Evolutionary conservation across 2,888 invertebrate genomes (phyloP).

Genomic region (Charanyca ferruginea): DNA sequence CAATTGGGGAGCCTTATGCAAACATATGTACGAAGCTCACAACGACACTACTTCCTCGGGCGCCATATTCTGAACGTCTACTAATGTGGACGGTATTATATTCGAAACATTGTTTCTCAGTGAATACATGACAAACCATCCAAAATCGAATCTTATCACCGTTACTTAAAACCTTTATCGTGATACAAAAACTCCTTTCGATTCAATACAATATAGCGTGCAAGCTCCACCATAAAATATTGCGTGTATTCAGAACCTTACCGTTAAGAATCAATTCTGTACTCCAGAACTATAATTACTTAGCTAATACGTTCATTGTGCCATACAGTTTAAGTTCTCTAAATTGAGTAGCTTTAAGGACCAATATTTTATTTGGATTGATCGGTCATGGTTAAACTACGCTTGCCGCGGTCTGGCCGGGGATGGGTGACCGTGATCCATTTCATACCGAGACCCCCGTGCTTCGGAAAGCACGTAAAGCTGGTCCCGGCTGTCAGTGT

Average conservation of each 20-base stretch:
- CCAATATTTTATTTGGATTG: neutral
- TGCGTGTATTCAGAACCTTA: conserved; percentile 46
- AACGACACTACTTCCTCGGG: no score
- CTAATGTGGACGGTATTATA: no score
- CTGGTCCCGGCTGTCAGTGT: no score
- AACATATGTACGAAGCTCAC: no score
- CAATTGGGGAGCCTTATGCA: no score
- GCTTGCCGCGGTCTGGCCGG: no score
- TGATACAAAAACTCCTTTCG: neutral
- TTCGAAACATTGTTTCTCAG: no score
- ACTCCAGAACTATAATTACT: conserved; percentile 35
- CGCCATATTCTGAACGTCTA: no score
- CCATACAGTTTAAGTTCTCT: conserved; percentile 1
- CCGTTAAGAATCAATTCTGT: conserved; percentile 33
- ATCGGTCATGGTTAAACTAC: conserved; percentile 2
- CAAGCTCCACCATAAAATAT: conserved; percentile 15
- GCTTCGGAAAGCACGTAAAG: no score
- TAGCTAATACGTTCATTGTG: conserved; percentile 23
- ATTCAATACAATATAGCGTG: neutral
- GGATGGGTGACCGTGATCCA: no score
- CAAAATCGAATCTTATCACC: neutral
- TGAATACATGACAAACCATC: neutral
- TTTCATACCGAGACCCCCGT: no score
- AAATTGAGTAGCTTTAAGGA: conserved; percentile 15
- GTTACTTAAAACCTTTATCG: neutral